Evolutionary conservation across 2,113 vertebrate species (phyloP), one percentile per base, ranked within the genome.

Genomic region (Epinephelus fuscoguttatus): DNA sequence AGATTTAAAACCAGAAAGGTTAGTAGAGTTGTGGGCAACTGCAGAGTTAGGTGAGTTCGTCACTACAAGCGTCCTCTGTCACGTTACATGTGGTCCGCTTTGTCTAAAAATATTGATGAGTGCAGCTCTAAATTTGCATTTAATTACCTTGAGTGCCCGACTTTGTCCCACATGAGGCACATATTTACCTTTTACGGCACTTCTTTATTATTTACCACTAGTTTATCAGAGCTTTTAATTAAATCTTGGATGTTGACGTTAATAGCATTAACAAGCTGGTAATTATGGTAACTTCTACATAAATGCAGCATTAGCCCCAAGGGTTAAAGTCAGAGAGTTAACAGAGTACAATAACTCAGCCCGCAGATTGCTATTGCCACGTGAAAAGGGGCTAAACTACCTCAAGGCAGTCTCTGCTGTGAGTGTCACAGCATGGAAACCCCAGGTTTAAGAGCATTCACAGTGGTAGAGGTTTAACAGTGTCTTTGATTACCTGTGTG

Each of bases 401-500:
- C 71, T 62, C 0, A 19, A 55, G 70, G 72, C 74, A 64, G 53
- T 68, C 25, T 75, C 25, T 63, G 4, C 52, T 71, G 64, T 67
- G 37, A 63, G 57, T 25, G 42, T 33, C 57, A 52, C 50, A 64
- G 59, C 9, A 9, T 59, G 67, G 27, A 52, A 15, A 55, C 67
- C 6, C 4, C 60, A 45, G 69, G 63, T 80, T 83, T 84, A 75
- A 78, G 81, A 81, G 68, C 73, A 50, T 59, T 86, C 70, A 80
- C 42, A 80, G 45, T 61, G 69, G 64, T 82, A 23, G 62, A 70
- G 80, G 47, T 75, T 80, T 86, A 79, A 72, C 83, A 18, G 59
- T 78, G 80, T 82, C 82, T 90, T 84, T 92, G 84, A 90, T 92
- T 88, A 91, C 89, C 83, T 88, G 85, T 89, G 84, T 81, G 75